Percentiles rank a stretch among this genome's conserved stretches.
Evolutionary conservation across 2,888 invertebrate genomes (phyloP).

Genomic region (Melieria omissa): DNA sequence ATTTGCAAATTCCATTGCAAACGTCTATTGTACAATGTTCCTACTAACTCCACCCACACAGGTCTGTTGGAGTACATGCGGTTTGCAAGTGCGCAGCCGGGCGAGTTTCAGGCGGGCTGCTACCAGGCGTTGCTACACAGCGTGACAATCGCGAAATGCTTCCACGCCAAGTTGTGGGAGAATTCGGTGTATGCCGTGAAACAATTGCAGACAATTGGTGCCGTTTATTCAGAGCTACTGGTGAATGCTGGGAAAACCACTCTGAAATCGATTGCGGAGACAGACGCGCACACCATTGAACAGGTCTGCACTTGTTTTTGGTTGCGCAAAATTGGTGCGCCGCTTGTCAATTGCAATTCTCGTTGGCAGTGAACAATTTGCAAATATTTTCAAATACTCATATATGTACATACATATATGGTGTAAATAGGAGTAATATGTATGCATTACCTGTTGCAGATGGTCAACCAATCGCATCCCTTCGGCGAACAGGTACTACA

Average conservation of each 20-base stretch:
- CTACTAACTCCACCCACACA: constrained; percentile 48
- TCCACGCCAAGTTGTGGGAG: constrained; percentile 78
- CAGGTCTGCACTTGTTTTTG: constrained; percentile 66
- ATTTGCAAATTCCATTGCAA: constrained; percentile 1
- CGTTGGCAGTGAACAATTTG: too few species aligned
- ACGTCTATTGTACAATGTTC: constrained; percentile 10
- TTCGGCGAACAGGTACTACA: constrained; percentile 76
- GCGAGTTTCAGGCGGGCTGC: constrained; percentile 52
- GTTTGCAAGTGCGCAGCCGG: constrained; percentile 56
- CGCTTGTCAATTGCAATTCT: too few species aligned
- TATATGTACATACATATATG: not conserved
- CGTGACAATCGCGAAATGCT: constrained; percentile 75
- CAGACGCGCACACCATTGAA: constrained; percentile 80
- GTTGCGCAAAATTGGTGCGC: not conserved
- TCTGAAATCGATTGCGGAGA: constrained; percentile 73
- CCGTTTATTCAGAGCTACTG: constrained; percentile 72
- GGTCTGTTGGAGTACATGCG: constrained; percentile 72
- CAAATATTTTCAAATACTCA: not conserved
- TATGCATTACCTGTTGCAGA: constrained; percentile 66
- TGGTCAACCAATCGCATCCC: constrained; percentile 79
- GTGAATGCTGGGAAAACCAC: constrained; percentile 75
- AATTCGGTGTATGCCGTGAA: constrained; percentile 76
- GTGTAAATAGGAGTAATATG: not conserved
- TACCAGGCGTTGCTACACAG: constrained; percentile 72
- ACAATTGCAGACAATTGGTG: constrained; percentile 79